Evolutionary conservation across 2,888 invertebrate species (phyloP).

Genomic region (Acanthosepion esculentum): DNA sequence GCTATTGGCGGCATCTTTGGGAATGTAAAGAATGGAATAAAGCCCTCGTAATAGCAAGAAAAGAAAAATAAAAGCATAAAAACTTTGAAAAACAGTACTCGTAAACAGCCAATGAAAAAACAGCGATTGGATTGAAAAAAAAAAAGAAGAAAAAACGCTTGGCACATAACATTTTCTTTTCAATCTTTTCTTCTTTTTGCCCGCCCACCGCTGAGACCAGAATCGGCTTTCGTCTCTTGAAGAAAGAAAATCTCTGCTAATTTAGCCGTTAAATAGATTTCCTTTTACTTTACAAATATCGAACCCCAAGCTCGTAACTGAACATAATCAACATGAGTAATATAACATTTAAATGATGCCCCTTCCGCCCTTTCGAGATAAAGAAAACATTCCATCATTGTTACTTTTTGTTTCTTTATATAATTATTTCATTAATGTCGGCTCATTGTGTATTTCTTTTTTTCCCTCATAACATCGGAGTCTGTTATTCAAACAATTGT

Average conservation of each 20-base stretch:
- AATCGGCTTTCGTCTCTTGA: background rate
- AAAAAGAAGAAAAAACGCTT: background rate
- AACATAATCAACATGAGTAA: background rate
- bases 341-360: constrained; percentile 3
- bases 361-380: background rate
- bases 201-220: background rate
- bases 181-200: background rate
- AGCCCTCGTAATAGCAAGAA: background rate
- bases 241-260: background rate
- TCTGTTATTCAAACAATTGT: no score
- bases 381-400: background rate
- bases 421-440: background rate
- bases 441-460: background rate
- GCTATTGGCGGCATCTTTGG: background rate
- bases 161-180: background rate
- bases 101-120: background rate
- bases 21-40: background rate
- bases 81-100: background rate
- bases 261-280: constrained; percentile 1
- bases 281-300: background rate
- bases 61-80: background rate
- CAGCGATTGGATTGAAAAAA: background rate
- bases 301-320: background rate
- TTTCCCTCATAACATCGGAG: no score
- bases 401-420: background rate